Base-by-base conservation (phyloP, 2,888 invertebrate species). In the Hetaerina titia region DNA sequence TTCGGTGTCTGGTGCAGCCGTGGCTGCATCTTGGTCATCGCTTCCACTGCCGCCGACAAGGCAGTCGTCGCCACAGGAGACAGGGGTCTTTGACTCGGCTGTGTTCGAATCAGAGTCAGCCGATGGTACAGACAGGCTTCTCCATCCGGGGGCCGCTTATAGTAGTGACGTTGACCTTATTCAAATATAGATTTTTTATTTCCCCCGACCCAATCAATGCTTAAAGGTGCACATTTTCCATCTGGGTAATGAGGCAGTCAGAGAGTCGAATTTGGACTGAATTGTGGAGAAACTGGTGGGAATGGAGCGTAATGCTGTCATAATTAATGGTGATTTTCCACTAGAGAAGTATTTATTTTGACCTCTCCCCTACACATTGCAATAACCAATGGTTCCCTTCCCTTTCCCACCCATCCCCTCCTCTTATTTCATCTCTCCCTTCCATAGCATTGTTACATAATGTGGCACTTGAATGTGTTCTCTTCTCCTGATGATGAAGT, bases 21-120 rank as follows among this genome's bases (percentile, higher is more conserved):
- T 69, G 5, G 64, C 64, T 56, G 45, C 92, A 15, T 92, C 92
- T 31, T 81, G 81, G 81, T 69, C 92, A 11, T 92, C 92, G 22
- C 92, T 92, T 22, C 92, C 64, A 45, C 63, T 92, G 56, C 92
- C 92, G n/a, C 92, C 92, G 15, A 60, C 57, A 13, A 92, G 92
- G 69, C 92, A 92, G 92, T 92, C 92, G 5, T 92, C 92, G 9
- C 92, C 92, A 45, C 64, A 92, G 92, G 92, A 92, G 45, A 31
- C 31, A 2, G 92, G 92, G 25, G 69, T 64, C 45, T 92, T 92
- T 92, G 92, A 92, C 69, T 92, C 92, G 13, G 69, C 92, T 1
- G 92, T 92, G 19, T 92, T 92, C 69, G 92, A 92, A 15, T 69
- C 92, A 4, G 92, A 92, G 92, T 60, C 56, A 69, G 92, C 69